Percentiles rank a stretch among this genome's conserved stretches.
Conservation (phyloP, 2,113 vertebrate genomes). For the Narcine bancroftii region DNA sequence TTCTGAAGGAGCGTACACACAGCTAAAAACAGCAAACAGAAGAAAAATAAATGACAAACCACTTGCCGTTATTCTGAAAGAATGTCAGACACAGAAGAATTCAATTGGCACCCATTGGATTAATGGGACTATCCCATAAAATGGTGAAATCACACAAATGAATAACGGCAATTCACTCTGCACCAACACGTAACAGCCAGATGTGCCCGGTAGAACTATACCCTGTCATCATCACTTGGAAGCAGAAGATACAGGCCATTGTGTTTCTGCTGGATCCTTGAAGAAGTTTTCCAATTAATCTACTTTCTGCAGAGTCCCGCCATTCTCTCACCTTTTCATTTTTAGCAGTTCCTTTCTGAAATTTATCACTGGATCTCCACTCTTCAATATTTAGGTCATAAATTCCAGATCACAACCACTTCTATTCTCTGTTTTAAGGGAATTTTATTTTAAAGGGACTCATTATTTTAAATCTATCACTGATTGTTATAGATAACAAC, state of each 20-base stretch:
- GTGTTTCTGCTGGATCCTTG: neutral
- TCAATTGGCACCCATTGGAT: neutral
- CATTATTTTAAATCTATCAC: too few species aligned
- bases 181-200: neutral
- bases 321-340: too few species aligned
- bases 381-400: too few species aligned
- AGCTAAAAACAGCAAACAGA: neutral
- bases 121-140: neutral
- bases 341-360: too few species aligned
- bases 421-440: too few species aligned
- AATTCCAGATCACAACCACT: too few species aligned
- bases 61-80: neutral
- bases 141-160: neutral
- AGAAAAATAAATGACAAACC: neutral
- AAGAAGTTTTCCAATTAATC: too few species aligned
- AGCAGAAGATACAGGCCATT: neutral
- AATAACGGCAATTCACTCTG: neutral
- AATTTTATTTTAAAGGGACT: too few species aligned
- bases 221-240: neutral
- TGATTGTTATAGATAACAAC: too few species aligned
- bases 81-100: neutral
- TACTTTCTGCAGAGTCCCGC: too few species aligned
- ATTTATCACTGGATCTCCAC: too few species aligned
- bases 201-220: neutral
- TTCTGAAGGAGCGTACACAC: neutral